Evolutionary conservation across 2,113 vertebrate species (phyloP).

Genomic region (Sardina pilchardus): DNA sequence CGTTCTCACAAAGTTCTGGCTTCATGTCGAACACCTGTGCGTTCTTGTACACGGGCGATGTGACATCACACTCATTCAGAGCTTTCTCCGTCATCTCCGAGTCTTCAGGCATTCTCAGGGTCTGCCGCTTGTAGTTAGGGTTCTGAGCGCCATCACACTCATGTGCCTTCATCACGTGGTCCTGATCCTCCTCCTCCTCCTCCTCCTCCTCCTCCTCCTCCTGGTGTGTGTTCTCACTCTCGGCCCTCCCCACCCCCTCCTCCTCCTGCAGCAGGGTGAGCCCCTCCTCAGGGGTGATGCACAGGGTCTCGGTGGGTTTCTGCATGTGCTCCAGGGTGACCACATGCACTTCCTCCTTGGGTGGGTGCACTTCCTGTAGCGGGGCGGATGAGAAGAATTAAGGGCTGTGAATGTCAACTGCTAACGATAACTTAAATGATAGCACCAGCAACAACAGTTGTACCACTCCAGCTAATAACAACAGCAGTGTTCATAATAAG

Average conservation of each 20-base stretch:
- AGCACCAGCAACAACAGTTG: no score
- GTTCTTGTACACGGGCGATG: constrained; percentile 33
- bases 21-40: constrained; percentile 39
- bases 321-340: constrained; percentile 32
- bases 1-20: constrained; percentile 17
- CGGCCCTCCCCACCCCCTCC: not conserved
- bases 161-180: not conserved
- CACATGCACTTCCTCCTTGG: constrained; percentile 40
- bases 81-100: constrained; percentile 1
- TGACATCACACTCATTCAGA: constrained; percentile 24
- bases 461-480: no score
- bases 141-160: constrained; percentile 34
- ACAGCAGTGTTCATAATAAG: no score
- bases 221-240: not conserved
- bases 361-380: constrained; percentile 1
- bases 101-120: constrained; percentile 14
- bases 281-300: not conserved
- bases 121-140: constrained; percentile 47
- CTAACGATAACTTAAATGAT: no score
- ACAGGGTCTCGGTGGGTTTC: constrained; percentile 20
- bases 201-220: constrained; percentile 25
- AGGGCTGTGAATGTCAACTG: no score
- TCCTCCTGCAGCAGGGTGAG: constrained; percentile 30
- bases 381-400: not conserved
- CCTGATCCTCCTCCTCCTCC: not conserved